Evolutionary conservation across 2,888 invertebrate genomes (phyloP).

Genomic region (Dicycla oo): DNA sequence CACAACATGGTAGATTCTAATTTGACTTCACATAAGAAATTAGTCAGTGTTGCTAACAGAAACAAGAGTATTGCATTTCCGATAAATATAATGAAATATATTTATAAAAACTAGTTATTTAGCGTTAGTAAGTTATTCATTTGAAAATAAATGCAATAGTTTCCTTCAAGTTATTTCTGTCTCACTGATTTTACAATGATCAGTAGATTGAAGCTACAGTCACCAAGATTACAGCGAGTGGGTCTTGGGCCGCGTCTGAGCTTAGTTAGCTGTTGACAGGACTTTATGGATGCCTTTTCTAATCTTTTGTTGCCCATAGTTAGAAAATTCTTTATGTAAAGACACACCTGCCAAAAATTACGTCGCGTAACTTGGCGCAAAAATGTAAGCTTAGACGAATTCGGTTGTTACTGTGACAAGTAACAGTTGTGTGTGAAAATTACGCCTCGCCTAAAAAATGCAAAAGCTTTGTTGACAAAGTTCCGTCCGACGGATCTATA

Average conservation of each 20-base stretch:
- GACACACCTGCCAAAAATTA: slow-evolving; percentile 11
- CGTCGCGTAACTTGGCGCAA: background rate
- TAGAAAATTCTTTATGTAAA: background rate
- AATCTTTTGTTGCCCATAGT: slow-evolving; percentile 78
- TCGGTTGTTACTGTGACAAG: background rate
- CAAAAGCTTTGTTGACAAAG: background rate
- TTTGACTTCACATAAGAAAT: slow-evolving; percentile 66
- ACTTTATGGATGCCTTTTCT: slow-evolving; percentile 83
- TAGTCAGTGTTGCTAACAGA: slow-evolving; percentile 59
- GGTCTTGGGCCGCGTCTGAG: slow-evolving; percentile 79
- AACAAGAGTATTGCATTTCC: slow-evolving; percentile 72
- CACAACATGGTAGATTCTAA: slow-evolving; percentile 61
- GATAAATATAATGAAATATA: background rate
- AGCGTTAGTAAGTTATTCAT: background rate
- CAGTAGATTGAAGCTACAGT: slow-evolving; percentile 74
- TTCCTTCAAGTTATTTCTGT: slow-evolving; percentile 68
- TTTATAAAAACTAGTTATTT: slow-evolving; percentile 1
- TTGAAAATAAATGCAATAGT: slow-evolving; percentile 68
- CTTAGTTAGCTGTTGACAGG: slow-evolving; percentile 69
- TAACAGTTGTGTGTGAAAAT: background rate
- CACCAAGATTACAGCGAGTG: slow-evolving; percentile 84
- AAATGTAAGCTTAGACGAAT: background rate
- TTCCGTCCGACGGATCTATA: background rate
- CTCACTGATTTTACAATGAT: slow-evolving; percentile 82
- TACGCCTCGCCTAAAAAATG: too few species aligned